phyloP scores from a whole-genome alignment of 64 coral and sea anemone genomes.

The Dendrophyllia cribrosa region DNA sequence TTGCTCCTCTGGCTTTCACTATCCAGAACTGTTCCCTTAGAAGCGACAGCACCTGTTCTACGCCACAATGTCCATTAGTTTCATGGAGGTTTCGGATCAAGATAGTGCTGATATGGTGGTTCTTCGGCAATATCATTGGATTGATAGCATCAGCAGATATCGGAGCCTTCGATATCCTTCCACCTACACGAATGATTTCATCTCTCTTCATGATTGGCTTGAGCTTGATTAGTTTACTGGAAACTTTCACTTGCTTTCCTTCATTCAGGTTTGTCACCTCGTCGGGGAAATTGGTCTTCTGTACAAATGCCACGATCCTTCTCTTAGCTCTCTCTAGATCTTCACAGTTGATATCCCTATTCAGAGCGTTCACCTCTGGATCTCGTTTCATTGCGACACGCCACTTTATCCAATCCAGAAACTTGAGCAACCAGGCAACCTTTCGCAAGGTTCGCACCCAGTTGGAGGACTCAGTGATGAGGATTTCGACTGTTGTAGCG shows the following conservation, averaged over 20 bases:
- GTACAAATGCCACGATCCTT: slow-evolving; percentile 1
- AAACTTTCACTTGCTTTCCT: background rate
- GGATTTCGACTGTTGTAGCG: background rate
- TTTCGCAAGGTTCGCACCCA: background rate
- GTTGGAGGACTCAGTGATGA: background rate
- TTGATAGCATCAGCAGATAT: slow-evolving; percentile 60
- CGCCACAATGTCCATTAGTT: slow-evolving; percentile 46
- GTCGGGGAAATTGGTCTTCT: background rate
- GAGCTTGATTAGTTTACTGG: no score
- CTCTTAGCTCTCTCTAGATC: slow-evolving; percentile 14
- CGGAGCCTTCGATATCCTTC: slow-evolving; percentile 36
- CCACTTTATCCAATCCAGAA: background rate
- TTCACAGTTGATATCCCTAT: background rate
- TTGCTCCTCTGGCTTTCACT: background rate
- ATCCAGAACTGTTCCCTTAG: slow-evolving; percentile 69
- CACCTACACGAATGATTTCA: no score
- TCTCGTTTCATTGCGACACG: background rate
- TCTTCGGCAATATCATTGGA: slow-evolving; percentile 55
- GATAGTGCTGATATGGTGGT: slow-evolving; percentile 48
- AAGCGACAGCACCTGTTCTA: slow-evolving; percentile 38
- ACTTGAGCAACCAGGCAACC: slow-evolving; percentile 38
- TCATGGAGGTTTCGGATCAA: slow-evolving; percentile 42
- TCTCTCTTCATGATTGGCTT: no score
- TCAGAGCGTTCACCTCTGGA: background rate
- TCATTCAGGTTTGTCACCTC: slow-evolving; percentile 23